Base-by-base conservation (phyloP, 1,140 invertebrate genomes). In the Drosophila lini region DNA sequence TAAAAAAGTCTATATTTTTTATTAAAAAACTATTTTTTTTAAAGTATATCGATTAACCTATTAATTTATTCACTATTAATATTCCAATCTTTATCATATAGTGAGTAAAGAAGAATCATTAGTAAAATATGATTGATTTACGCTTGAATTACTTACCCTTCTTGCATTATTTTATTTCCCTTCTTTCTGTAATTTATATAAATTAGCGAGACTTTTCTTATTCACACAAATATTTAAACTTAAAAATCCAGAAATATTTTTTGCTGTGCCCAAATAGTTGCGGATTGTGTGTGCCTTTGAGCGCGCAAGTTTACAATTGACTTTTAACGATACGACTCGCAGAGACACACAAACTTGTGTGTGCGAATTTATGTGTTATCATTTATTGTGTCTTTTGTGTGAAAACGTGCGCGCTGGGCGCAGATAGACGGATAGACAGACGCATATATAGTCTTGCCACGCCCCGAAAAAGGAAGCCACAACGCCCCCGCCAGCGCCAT, bases 271-370 rank as follows among this genome's bases (percentile, higher is more conserved):
- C 15, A 16, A 76, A 74, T 89, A 88, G 84, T 89, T 86, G 71
- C 47, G 71, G 45, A 53, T 77, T 58, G 67, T 40, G 52, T 56
- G 56, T 45, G 80, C 77, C 80, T 80, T 74, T 59, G 69, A 67
- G 73, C 71, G 78, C 80, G 86, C 82, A 91, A 91, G 78, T 91
- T 91, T 91, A 91, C 88, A 91, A 91, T 90, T 90, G 83, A 83
- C 88, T 84, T 83, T 84, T 91, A 90, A 86, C 74, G 82, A 86
- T 83, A 76, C 73, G 65, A 57, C 44, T 65, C 57, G 64, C 73
- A 55, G 28, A 61, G 44, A 44, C 44, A 41, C 45, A 50, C 31
- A 55, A 32, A 63, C 25, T 65, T 68, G 58, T 62, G 67, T 78
- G 78, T 67, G 85, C 64, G 80, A 84, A 89, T 91, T 91, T 91